phyloP scores from a whole-genome alignment of 2,797 vertebrate species.

The Tapirus indicus region DNA sequence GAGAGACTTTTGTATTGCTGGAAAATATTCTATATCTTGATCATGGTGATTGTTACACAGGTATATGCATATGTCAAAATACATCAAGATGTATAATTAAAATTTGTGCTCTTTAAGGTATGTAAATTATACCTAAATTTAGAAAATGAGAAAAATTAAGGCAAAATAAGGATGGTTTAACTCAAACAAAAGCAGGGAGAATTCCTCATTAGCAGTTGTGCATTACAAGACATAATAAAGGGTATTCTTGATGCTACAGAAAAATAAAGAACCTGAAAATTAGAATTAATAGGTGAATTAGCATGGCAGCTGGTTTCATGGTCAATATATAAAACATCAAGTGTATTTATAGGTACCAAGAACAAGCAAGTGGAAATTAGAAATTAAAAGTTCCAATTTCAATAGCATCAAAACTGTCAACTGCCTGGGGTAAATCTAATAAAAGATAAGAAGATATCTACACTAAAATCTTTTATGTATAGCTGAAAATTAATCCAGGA shows the following conservation, averaged over 20 bases:
- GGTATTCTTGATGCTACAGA: not conserved
- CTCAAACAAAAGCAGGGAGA: not conserved
- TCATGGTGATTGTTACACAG: not conserved
- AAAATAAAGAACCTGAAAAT: not conserved
- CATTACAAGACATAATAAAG: not conserved
- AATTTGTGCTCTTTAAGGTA: not conserved
- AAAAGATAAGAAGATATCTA: not conserved
- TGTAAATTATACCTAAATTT: not conserved
- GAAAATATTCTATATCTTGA: not conserved
- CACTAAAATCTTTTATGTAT: not conserved
- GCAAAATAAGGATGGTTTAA: not conserved
- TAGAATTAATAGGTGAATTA: not conserved
- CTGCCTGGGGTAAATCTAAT: not conserved
- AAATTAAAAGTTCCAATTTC: not conserved
- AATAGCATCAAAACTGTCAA: not conserved
- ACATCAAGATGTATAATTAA: not conserved
- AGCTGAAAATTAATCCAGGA: not conserved
- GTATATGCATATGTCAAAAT: not conserved
- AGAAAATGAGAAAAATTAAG: not conserved
- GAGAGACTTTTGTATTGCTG: not conserved
- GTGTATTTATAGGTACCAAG: not conserved
- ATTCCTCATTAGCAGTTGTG: not conserved
- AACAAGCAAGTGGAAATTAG: not conserved
- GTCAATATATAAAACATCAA: not conserved
- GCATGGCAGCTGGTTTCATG: not conserved